A percentile compares a stretch with the other conserved stretches of the same genome.
These are phyloP conservation scores for Myocastor coypus DNA, from an alignment of 2,113 vertebrate genomes.

Conservation along the genomic window DNA sequence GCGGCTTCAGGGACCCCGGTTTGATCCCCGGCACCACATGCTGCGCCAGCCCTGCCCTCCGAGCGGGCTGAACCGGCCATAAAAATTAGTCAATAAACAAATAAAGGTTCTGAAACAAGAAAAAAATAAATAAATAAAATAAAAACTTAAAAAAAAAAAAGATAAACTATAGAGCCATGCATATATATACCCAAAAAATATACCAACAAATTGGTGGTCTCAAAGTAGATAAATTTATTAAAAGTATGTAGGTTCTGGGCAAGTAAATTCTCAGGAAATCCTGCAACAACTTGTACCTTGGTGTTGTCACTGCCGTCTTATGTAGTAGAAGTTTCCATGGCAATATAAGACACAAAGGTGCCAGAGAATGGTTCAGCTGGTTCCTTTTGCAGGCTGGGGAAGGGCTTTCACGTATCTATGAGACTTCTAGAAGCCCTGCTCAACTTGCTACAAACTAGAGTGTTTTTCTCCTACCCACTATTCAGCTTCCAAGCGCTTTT, in stretches of 20 bases:
- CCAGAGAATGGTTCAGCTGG: neutral
- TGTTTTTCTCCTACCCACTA: neutral
- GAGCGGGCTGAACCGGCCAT: too few species aligned
- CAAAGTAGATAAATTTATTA: neutral
- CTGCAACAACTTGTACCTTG: neutral
- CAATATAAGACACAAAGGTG: neutral
- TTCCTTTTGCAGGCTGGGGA: neutral
- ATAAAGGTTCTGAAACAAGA: too few species aligned
- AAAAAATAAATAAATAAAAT: too few species aligned
- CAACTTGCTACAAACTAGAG: neutral
- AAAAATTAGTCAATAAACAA: too few species aligned
- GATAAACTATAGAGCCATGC: too few species aligned
- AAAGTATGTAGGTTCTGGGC: neutral
- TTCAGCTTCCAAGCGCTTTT: neutral
- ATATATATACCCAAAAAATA: neutral
- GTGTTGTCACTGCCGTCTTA: neutral
- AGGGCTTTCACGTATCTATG: neutral
- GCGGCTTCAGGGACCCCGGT: too few species aligned
- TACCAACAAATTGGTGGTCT: neutral
- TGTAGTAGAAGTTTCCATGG: neutral
- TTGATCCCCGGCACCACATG: too few species aligned
- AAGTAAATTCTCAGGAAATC: neutral
- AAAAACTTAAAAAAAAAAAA: too few species aligned
- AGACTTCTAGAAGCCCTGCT: neutral
- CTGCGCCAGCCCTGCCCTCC: too few species aligned